Percentiles rank a stretch among this genome's conserved stretches.
Evolutionary conservation across 2,113 vertebrate species (phyloP).

Genomic region (Lanius collurio): DNA sequence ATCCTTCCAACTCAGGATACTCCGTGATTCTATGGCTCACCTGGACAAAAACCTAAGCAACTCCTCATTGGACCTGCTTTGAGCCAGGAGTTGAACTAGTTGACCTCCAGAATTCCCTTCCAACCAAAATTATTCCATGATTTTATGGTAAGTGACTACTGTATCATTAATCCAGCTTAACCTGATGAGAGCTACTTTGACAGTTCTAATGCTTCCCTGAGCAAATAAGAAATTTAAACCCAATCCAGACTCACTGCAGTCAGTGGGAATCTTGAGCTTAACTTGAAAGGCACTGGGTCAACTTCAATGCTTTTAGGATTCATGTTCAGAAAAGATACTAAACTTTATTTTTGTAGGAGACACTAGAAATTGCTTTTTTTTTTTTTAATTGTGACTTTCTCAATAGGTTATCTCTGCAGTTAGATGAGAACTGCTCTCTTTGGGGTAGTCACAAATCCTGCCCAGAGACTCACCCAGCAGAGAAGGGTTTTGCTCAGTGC

Average conservation of each 20-base stretch:
- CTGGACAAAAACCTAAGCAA: background rate
- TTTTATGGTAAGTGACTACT: background rate
- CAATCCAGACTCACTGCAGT: background rate
- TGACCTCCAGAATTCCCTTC: background rate
- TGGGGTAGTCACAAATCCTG: background rate
- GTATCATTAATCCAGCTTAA: background rate
- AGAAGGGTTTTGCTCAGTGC: background rate
- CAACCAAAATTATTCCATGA: slow-evolving; percentile 3
- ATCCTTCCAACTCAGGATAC: background rate
- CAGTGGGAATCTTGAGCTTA: background rate
- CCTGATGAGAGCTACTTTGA: slow-evolving; percentile 9
- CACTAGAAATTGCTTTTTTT: background rate
- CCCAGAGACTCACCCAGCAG: background rate
- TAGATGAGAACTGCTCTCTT: background rate
- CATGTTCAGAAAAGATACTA: background rate
- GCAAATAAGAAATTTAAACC: slow-evolving; percentile 3
- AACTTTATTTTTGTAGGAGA: background rate
- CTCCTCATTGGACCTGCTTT: background rate
- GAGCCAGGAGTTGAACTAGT: background rate
- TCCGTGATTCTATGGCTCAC: background rate
- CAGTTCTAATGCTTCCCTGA: background rate
- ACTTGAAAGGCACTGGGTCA: background rate
- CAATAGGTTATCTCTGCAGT: background rate
- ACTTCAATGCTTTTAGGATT: background rate
- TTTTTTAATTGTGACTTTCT: background rate